Evolutionary conservation across 1,140 invertebrate genomes (phyloP), one percentile per base, ranked within the genome.

Genomic region (Amphibalanus amphitrite): DNA sequence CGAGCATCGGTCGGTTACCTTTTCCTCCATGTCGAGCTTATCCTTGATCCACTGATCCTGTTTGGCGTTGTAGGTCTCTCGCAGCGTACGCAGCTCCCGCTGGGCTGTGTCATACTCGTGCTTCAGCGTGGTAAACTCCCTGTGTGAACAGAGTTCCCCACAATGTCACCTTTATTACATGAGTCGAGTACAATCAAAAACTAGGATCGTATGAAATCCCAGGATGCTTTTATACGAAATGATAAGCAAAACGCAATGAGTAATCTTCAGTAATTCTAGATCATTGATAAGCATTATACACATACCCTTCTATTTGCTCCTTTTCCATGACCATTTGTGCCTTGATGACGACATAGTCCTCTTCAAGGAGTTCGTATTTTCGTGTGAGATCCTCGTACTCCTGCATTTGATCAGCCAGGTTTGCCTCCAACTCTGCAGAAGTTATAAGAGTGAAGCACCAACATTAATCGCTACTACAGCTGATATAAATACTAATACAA

Each of bases 281-380:
- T n/a, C n/a, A n/a, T n/a, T n/a, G n/a, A n/a, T n/a, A n/a, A n/a
- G n/a, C n/a, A n/a, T n/a, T n/a, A n/a, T n/a, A 77, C 47, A 25
- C 28, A 28, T 69, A 76, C 74, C 69, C 81, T 75, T 86, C 84
- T 38, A 89, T 75, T 64, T 84, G 83, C 82, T 91, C 86, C 75
- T 90, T 91, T 78, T 92, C 89, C 59, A 86, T 86, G 8, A 89
- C 30, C 33, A 70, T n/a, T 70, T 89, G 84, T 25, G 88, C 85
- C 79, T 91, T 92, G 69, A 87, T 87, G 0, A 89, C 84, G 0
- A 90, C 88, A 74, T 89, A 89, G 77, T 92, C 89, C 78, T 92
- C 89, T 77, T 88, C 87, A n/a, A 94, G 80, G 72, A 89, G 83
- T 76, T 91, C 90, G 79, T 92, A 90, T 78, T 90, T 91, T 3